Conservation (phyloP, 2,888 invertebrate genomes). For the Drosophila testacea region DNA sequence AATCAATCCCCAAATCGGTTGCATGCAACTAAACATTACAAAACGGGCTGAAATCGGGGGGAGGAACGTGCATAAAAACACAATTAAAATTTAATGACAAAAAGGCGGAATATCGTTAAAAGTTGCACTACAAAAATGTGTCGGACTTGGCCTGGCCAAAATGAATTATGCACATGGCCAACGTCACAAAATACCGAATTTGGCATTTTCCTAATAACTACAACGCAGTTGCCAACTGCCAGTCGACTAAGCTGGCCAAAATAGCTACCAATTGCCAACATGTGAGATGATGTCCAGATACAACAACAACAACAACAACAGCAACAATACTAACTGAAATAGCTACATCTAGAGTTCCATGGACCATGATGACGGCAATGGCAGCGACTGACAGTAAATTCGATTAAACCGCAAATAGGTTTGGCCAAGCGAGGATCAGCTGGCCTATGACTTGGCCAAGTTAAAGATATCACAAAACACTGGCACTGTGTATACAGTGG, state of each 20-base stretch:
- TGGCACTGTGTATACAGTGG: conserved; percentile 1
- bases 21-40: conserved; percentile 14
- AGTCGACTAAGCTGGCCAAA: conserved; percentile 15
- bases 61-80: conserved; percentile 62
- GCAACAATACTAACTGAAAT: conserved; percentile 2
- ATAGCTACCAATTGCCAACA: conserved; percentile 66
- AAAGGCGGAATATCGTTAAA: conserved; percentile 72
- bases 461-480: conserved; percentile 36
- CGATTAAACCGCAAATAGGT: conserved; percentile 80
- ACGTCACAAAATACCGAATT: conserved; percentile 72
- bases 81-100: conserved; percentile 80
- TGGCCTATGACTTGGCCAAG: conserved; percentile 61
- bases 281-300: conserved; percentile 65
- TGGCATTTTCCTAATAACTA: conserved; percentile 71
- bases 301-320: conserved; percentile 20
- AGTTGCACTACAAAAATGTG: conserved; percentile 38
- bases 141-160: conserved; percentile 44
- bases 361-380: conserved; percentile 34
- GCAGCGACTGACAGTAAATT: conserved; percentile 78
- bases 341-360: conserved; percentile 7
- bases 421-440: conserved; percentile 70
- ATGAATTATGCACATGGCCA: conserved; percentile 68
- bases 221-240: conserved; percentile 44
- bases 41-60: neutral
- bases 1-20: conserved; percentile 6